Conservation (phyloP, 2,113 vertebrate species). For the Limnothrissa miodon region DNA sequence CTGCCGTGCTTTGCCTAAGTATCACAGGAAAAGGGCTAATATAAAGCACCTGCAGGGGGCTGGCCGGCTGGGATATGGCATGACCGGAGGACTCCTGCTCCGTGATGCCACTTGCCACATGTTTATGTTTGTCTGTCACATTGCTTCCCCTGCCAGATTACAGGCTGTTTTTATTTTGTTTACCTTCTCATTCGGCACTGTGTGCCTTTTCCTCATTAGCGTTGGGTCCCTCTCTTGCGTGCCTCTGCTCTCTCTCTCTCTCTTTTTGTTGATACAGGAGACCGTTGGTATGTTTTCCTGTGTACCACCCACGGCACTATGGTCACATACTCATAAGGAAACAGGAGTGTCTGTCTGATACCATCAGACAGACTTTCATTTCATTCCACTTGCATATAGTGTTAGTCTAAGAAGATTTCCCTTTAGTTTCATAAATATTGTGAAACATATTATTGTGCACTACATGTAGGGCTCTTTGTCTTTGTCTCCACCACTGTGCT, state of each 20-base stretch:
- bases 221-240: constrained; percentile 38
- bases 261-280: not conserved
- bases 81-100: constrained; percentile 49
- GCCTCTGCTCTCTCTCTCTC: constrained; percentile 48
- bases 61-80: constrained; percentile 17
- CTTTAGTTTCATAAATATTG: not conserved
- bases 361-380: not conserved
- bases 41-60: constrained; percentile 55
- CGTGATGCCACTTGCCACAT: constrained; percentile 25
- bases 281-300: not conserved
- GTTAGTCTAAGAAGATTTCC: not conserved
- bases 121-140: constrained; percentile 13
- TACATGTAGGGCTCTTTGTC: not conserved
- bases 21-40: constrained; percentile 44
- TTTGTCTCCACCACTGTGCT: constrained; percentile 20
- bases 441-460: not conserved
- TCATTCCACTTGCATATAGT: not conserved
- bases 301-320: not conserved
- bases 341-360: not conserved
- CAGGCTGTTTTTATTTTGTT: constrained; percentile 11
- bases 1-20: not conserved
- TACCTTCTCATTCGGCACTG: not conserved
- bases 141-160: not conserved
- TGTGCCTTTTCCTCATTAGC: constrained; percentile 8
- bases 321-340: not conserved